Percentiles rank a stretch among this genome's conserved stretches.
These are phyloP conservation scores for Pseudanteris insignis DNA, from an alignment of 2,888 invertebrate genomes.

Conservation along the genomic window DNA sequence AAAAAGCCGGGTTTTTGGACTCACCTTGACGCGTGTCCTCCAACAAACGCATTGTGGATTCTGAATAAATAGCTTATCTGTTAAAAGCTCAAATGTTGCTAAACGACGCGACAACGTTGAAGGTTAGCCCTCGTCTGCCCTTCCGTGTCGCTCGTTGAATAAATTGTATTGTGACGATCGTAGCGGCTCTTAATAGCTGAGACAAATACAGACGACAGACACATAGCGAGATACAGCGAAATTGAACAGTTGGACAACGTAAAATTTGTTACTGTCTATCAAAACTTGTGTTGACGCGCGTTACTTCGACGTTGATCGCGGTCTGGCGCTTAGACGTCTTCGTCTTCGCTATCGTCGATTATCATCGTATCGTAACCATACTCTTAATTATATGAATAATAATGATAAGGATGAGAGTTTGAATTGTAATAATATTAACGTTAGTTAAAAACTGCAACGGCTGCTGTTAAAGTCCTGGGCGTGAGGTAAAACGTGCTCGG, in stretches of 20 bases:
- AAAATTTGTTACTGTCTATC: conserved; percentile 19
- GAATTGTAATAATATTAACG: too few species aligned
- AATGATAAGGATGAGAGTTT: too few species aligned
- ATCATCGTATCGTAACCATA: conserved; percentile 8
- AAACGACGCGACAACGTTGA: conserved; percentile 36
- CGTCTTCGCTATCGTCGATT: background rate
- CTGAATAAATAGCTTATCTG: conserved; percentile 27
- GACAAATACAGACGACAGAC: conserved; percentile 38
- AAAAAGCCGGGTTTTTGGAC: too few species aligned
- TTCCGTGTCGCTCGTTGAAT: conserved; percentile 34
- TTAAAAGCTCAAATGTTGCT: conserved; percentile 40
- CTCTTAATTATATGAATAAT: background rate
- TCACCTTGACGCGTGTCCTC: conserved; percentile 34
- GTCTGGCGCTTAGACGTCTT: conserved; percentile 1
- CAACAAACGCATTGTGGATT: conserved; percentile 13
- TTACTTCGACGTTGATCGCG: too few species aligned
- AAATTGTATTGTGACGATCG: conserved; percentile 42
- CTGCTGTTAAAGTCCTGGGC: too few species aligned
- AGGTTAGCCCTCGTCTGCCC: conserved; percentile 23
- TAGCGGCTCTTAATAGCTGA: conserved; percentile 43
- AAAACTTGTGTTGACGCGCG: too few species aligned
- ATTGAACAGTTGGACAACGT: conserved; percentile 36
- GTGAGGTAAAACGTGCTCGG: too few species aligned
- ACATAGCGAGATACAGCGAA: conserved; percentile 33
- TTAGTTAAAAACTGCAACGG: too few species aligned